Evolutionary conservation across 2,888 invertebrate genomes (phyloP), one percentile per base, ranked within the genome.

Genomic region (Watsonalla binaria): DNA sequence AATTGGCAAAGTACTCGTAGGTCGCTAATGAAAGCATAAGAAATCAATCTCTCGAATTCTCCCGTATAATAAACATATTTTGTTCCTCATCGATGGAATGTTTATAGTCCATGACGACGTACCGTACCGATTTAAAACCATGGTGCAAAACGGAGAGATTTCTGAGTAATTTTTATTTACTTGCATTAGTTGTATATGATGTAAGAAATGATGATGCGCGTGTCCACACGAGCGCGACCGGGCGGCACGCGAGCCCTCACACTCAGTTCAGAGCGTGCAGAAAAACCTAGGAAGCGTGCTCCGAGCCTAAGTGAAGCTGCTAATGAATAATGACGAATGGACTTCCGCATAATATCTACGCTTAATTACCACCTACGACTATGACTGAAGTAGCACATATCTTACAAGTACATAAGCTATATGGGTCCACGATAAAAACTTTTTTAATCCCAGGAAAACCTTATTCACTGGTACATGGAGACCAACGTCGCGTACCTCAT

Each of bases 231-330:
- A 82, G 84, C 87, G 84, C 62, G 67, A 62, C 80, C 60, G 58
- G 52, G 57, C 63, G 63, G 74, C 86, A 84, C 83, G 85, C 83
- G 72, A 77, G 61, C 57, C 56, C 57, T 54, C 61, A 63, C 59
- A 65, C 61, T 46, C 46, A 46, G 55, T 59, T 70, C 66, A 65
- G 59, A 62, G 68, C 61, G 66, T 54, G 55, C 69, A 78, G 73
- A 87, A 88, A 90, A 88, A 87, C 80, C 78, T 66, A 86, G 89
- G 87, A 90, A 90, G 72, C 75, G 59, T 55, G 60, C 61, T 70
- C 68, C 56, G 56, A 70, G 70, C 75, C 70, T 73, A 73, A 76
- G 72, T 74, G 81, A 83, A 83, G 82, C 74, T 80, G 74, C 66
- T 86, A 79, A 86, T 87, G 78, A 86, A 86, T 85, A 82, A 76